A percentile compares a stretch with the other conserved stretches of the same genome.
Conservation (phyloP, 2,888 invertebrate species). For the Nomada ferruginata region DNA sequence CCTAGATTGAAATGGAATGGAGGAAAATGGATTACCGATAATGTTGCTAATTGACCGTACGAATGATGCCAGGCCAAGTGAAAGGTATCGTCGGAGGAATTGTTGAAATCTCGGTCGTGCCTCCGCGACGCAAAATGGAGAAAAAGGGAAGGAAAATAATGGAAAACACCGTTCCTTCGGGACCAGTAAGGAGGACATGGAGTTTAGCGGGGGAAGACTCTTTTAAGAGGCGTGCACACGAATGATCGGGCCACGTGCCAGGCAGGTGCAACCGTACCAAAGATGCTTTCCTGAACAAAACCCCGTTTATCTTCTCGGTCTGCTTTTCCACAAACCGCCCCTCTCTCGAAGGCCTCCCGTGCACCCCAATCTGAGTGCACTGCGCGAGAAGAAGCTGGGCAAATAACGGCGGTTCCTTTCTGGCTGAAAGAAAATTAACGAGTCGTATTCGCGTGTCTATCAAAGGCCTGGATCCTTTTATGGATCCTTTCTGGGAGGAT, state of each 20-base stretch:
- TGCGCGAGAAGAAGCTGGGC: slow-evolving; percentile 38
- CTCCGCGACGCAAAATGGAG: slow-evolving; percentile 36
- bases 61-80: slow-evolving; percentile 30
- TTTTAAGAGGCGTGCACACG: slow-evolving; percentile 49
- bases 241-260: slow-evolving; percentile 65
- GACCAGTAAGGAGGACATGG: slow-evolving; percentile 3
- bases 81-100: slow-evolving; percentile 49
- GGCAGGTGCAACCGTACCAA: slow-evolving; percentile 66
- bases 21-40: slow-evolving; percentile 24
- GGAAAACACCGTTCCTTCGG: background rate
- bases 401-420: slow-evolving; percentile 54
- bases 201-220: slow-evolving; percentile 6
- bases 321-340: slow-evolving; percentile 6
- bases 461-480: slow-evolving; percentile 50
- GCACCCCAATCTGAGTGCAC: slow-evolving; percentile 1
- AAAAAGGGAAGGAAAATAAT: background rate
- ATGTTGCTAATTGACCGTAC: slow-evolving; percentile 36
- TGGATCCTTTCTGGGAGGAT: slow-evolving; percentile 12
- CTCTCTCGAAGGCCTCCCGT: background rate
- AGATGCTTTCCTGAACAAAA: slow-evolving; percentile 51
- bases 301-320: slow-evolving; percentile 62
- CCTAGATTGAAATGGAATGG: background rate
- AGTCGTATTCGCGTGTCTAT: slow-evolving; percentile 63
- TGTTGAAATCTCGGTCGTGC: slow-evolving; percentile 54
- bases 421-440: slow-evolving; percentile 67